phyloP scores from a whole-genome alignment of 1,140 invertebrate genomes.

The Ptiloglossa arizonensis region DNA sequence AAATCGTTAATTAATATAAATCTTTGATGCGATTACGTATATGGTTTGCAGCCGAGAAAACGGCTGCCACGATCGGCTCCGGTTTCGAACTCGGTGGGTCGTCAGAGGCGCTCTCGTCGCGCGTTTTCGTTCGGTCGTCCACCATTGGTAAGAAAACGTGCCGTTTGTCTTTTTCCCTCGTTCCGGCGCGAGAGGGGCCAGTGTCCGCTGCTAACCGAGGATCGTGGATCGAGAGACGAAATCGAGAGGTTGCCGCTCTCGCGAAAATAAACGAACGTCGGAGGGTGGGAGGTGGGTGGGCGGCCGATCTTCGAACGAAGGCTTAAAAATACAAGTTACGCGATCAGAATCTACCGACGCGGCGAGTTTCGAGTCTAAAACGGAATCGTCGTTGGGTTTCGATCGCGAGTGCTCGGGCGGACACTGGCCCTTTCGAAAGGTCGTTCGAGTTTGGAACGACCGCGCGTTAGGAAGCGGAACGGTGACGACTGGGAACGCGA shows the following conservation, averaged over 20 bases:
- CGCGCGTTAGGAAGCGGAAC: no score
- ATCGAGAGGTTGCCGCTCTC: neutral
- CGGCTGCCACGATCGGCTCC: neutral
- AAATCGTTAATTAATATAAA: constrained; percentile 34
- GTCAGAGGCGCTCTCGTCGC: neutral
- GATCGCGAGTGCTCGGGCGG: constrained; percentile 17
- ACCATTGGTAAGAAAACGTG: neutral
- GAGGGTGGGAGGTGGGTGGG: neutral
- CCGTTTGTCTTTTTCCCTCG: constrained; percentile 47
- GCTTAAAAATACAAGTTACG: neutral
- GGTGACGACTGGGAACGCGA: neutral
- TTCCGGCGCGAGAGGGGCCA: neutral
- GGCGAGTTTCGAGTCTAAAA: constrained; percentile 26
- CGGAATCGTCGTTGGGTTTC: no score
- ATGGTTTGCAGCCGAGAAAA: constrained; percentile 14
- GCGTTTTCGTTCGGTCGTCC: neutral
- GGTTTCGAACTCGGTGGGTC: no score
- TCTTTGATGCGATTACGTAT: constrained; percentile 45
- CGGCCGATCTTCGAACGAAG: neutral
- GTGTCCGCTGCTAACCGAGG: constrained; percentile 10
- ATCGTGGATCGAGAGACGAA: no score
- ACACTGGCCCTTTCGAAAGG: constrained; percentile 52
- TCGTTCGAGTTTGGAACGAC: constrained; percentile 6
- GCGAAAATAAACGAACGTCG: neutral
- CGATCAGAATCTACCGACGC: neutral